These are phyloP conservation scores for Drosophila repleta DNA, from an alignment of 1,140 invertebrate genomes.

Conservation along the genomic window DNA sequence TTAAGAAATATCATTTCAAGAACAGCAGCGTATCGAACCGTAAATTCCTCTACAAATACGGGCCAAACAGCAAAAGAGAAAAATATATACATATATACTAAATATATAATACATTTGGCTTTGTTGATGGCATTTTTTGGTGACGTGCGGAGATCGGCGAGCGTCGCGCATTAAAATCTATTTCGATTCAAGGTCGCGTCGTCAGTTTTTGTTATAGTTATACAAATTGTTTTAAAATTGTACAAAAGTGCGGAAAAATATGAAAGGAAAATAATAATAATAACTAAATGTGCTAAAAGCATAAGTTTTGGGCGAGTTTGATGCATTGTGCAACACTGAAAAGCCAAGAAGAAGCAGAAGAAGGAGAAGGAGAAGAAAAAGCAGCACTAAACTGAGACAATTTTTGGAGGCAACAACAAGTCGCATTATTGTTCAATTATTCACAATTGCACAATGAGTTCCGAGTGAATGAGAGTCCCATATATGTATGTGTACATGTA, in stretches of 20 bases:
- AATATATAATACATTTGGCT: background rate
- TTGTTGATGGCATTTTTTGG: slow-evolving; percentile 40
- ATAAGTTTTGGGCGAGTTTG: background rate
- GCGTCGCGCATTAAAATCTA: slow-evolving; percentile 71
- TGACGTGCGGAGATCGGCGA: slow-evolving; percentile 46
- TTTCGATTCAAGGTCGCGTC: slow-evolving; percentile 76
- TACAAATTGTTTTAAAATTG: slow-evolving; percentile 24
- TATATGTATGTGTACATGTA: background rate
- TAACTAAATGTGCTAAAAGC: background rate
- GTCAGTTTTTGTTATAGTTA: slow-evolving; percentile 55
- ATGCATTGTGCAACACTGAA: slow-evolving; percentile 4
- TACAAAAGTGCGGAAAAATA: background rate
- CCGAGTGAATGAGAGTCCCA: slow-evolving; percentile 6
- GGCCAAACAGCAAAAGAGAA: too few relatives aligned
- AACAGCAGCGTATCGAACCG: slow-evolving; percentile 3
- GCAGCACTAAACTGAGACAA: slow-evolving; percentile 9
- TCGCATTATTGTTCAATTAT: slow-evolving; percentile 74
- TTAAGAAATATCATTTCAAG: slow-evolving; percentile 9
- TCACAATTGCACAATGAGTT: slow-evolving; percentile 66
- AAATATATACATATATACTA: too few relatives aligned
- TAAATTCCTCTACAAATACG: slow-evolving; percentile 9
- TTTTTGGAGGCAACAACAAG: background rate
- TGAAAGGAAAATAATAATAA: background rate
- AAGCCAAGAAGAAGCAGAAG: background rate
- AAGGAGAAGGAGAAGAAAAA: slow-evolving; percentile 1